Percentiles rank a stretch among this genome's conserved stretches.
These are phyloP conservation scores for Bicyclus anynana DNA, from an alignment of 1,140 invertebrate species.

Conservation along the genomic window DNA sequence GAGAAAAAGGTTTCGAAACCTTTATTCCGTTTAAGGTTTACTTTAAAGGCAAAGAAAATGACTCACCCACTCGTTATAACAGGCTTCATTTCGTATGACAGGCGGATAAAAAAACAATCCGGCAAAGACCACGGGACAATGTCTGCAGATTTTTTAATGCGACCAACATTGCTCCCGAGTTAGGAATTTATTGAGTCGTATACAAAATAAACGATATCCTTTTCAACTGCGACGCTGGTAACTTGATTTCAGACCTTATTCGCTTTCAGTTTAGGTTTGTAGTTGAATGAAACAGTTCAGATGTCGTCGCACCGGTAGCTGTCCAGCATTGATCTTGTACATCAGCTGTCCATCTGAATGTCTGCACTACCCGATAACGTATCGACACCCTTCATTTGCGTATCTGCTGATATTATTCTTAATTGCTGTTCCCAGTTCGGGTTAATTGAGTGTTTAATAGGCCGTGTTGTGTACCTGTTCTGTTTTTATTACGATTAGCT, in stretches of 20 bases:
- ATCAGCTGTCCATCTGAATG: conserved; percentile 59
- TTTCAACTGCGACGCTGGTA: background rate
- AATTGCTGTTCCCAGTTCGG: background rate
- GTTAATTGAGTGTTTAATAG: background rate
- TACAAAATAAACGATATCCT: conserved; percentile 37
- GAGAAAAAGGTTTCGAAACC: background rate
- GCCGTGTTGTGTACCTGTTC: background rate
- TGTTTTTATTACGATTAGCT: background rate
- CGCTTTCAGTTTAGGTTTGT: conserved; percentile 8
- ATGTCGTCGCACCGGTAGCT: conserved; percentile 44
- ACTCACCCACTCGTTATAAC: conserved; percentile 12
- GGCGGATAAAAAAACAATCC: conserved; percentile 28
- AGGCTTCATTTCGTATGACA: conserved; percentile 36
- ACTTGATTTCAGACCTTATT: conserved; percentile 9
- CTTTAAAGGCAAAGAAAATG: background rate
- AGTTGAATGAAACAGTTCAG: background rate
- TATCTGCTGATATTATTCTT: conserved; percentile 4
- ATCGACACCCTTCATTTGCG: conserved; percentile 34
- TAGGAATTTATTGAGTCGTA: conserved; percentile 71
- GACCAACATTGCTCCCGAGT: conserved; percentile 55
- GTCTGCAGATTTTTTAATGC: conserved; percentile 59
- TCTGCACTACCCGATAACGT: conserved; percentile 40
- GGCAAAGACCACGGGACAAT: conserved; percentile 29
- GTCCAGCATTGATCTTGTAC: conserved; percentile 59
- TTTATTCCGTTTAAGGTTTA: background rate